Base-by-base conservation (phyloP, 37 sponge, comb jelly and placozoan genomes). In the Theonella swinhoei region DNA sequence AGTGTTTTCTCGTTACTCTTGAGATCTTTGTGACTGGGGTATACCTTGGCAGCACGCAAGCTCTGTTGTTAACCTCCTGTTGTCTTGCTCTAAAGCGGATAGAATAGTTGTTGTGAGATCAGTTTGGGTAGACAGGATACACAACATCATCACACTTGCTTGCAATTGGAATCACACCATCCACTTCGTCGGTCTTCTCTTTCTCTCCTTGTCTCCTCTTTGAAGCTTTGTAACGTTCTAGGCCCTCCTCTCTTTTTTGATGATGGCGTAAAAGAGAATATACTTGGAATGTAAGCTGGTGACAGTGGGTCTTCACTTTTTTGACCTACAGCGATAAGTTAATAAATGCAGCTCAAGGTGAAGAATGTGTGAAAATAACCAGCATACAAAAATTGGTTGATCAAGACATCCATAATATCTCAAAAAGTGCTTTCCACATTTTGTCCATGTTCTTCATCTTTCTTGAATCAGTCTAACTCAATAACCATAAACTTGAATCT, bases 101-200 rank as follows among this genome's bases (percentile, higher is more conserved):
- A 86, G 5, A 62, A 78, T 64, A 29, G 28, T 0, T 22, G 23
- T 47, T 37, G 86, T 71, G 8, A 78, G 26, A 58, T 86, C 86
- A 58, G 86, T 86, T 38, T 86, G 86, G n/a, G 42, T 70, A 70
- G 35, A n/a, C n/a, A n/a, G n/a, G n/a, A n/a, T n/a, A n/a, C n/a
- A n/a, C n/a, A n/a, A n/a, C n/a, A n/a, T n/a, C n/a, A n/a, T n/a
- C n/a, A n/a, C n/a, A n/a, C n/a, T n/a, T n/a, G n/a, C n/a, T n/a
- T n/a, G n/a, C n/a, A n/a, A n/a, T n/a, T n/a, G n/a, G n/a, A n/a
- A n/a, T n/a, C n/a, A n/a, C n/a, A n/a, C n/a, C n/a, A n/a, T n/a
- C n/a, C n/a, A n/a, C n/a, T n/a, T n/a, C 19, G 61, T 59, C 19
- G 19, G 19, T 14, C 61, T 59, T 59, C 61, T 22, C 19, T 31